These are phyloP conservation scores for Phrixothrix hirtus DNA, from an alignment of 2,888 invertebrate species.

Conservation along the genomic window DNA sequence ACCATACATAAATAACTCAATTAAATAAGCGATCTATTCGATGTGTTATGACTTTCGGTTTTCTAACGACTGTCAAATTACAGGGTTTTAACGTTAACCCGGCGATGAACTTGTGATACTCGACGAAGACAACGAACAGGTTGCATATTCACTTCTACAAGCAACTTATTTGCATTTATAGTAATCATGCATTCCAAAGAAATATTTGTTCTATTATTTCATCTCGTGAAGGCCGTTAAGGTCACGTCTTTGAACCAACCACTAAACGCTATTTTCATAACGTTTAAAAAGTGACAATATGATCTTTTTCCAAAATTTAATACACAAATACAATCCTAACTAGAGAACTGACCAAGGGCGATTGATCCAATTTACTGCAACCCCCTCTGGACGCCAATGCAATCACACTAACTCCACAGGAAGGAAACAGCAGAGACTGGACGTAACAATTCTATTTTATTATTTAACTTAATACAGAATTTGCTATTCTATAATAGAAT, in stretches of 20 bases:
- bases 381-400: too few relatives aligned
- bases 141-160: slow-evolving; percentile 1
- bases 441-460: too few relatives aligned
- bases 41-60: slow-evolving; percentile 21
- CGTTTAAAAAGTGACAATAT: too few relatives aligned
- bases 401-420: too few relatives aligned
- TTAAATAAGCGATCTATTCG: slow-evolving; percentile 22
- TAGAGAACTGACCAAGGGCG: too few relatives aligned
- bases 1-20: slow-evolving; percentile 37
- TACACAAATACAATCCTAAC: too few relatives aligned
- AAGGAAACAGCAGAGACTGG: too few relatives aligned
- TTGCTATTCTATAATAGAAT: too few relatives aligned
- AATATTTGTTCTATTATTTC: neutral
- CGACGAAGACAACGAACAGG: neutral
- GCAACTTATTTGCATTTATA: neutral
- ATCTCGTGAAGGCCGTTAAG: neutral
- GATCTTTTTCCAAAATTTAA: too few relatives aligned
- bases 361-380: too few relatives aligned
- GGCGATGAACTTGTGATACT: slow-evolving; percentile 15
- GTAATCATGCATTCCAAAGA: neutral
- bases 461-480: too few relatives aligned
- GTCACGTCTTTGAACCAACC: neutral
- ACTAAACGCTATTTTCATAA: neutral
- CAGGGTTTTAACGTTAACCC: slow-evolving; percentile 9
- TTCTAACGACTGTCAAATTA: slow-evolving; percentile 18